Evolutionary conservation across 2,113 vertebrate genomes (phyloP).

Genomic region (Motacilla alba): DNA sequence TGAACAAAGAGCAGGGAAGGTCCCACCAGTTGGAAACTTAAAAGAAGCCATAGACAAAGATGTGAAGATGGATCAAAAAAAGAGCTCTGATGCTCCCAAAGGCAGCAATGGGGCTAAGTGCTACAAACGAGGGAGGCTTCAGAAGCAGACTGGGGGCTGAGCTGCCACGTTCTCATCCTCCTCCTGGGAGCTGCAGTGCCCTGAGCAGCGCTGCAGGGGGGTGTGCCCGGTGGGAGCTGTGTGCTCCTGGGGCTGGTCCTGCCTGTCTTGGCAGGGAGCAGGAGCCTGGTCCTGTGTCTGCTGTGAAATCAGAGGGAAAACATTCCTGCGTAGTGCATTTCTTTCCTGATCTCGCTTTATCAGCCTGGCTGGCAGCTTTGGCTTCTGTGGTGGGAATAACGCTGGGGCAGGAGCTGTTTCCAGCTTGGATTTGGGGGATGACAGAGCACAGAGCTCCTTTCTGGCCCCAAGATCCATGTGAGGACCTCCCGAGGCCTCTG

Average conservation of each 20-base stretch:
- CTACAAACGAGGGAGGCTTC: conserved; percentile 35
- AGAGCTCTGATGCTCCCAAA: background rate
- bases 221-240: too few relatives aligned
- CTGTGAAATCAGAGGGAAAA: background rate
- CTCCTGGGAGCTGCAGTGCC: background rate
- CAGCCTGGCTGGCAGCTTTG: background rate
- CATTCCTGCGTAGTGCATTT: background rate
- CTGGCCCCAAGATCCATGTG: background rate
- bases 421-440: background rate
- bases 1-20: conserved; percentile 60
- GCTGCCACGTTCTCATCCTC: background rate
- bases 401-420: background rate
- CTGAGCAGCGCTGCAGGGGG: too few relatives aligned
- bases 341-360: background rate
- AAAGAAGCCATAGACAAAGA: conserved; percentile 16
- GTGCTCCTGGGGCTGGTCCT: background rate
- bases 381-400: background rate
- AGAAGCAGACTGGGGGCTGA: background rate
- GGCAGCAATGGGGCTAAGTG: conserved; percentile 32
- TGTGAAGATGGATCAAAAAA: background rate
- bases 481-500: fast-evolving
- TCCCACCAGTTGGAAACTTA: conserved; percentile 24
- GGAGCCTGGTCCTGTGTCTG: background rate
- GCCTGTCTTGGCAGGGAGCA: background rate
- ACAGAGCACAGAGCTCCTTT: background rate